Conservation (phyloP, 2,888 invertebrate species). For the Celastrina argiolus region DNA sequence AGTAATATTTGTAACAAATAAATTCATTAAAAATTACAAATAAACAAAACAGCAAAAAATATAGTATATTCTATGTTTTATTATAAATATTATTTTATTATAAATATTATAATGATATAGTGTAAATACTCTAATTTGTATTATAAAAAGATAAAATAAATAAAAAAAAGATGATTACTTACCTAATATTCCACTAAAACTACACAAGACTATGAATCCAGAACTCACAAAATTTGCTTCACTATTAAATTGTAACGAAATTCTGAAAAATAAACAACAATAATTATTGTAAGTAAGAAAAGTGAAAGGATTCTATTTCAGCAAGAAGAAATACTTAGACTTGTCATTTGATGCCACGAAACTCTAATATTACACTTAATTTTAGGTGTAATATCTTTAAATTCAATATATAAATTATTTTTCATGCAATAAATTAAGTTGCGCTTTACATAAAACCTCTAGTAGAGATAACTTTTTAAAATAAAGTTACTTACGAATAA, state of each 20-base stretch:
- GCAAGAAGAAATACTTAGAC: neutral
- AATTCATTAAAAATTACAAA: neutral
- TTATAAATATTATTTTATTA: too few species aligned
- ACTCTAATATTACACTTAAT: neutral
- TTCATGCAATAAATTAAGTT: neutral
- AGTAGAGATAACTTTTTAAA: constrained; percentile 2
- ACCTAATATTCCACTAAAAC: constrained; percentile 69
- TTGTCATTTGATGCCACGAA: neutral
- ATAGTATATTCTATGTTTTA: neutral
- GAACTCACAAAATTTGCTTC: constrained; percentile 60
- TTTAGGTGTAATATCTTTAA: neutral
- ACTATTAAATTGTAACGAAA: constrained; percentile 64
- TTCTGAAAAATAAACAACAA: constrained; percentile 48
- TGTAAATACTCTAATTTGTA: too few species aligned
- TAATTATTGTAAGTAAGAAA: constrained; percentile 30
- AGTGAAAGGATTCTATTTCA: constrained; percentile 37
- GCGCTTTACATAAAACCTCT: neutral
- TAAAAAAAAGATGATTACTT: constrained; percentile 51
- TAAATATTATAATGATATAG: too few species aligned
- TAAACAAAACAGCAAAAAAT: neutral
- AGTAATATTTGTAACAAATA: too few species aligned
- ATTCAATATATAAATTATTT: neutral
- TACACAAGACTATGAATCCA: constrained; percentile 67
- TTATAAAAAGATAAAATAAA: too few species aligned
- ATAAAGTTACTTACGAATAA: constrained; percentile 57